Conservation (phyloP, 2,113 vertebrate genomes). For the Microtus pennsylvanicus region DNA sequence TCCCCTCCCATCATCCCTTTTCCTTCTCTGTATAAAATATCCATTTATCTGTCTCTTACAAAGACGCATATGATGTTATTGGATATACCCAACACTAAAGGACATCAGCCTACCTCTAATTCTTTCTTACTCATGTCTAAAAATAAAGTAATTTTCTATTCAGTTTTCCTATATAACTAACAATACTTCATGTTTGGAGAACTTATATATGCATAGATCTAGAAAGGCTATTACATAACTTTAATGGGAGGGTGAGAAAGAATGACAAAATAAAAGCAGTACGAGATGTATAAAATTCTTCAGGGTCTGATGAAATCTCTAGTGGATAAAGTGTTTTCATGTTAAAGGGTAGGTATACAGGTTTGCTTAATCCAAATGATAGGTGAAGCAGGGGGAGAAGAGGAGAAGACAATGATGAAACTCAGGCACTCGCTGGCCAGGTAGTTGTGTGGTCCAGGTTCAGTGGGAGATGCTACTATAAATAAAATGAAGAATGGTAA, state of each 20-base stretch:
- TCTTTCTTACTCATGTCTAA: background rate
- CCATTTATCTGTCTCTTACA: background rate
- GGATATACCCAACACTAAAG: background rate
- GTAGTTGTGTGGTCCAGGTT: too few species aligned
- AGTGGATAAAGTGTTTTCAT: too few species aligned
- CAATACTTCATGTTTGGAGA: background rate
- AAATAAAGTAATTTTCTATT: background rate
- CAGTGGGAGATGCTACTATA: background rate
- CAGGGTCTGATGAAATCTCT: background rate
- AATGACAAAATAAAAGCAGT: background rate
- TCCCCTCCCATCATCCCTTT: background rate
- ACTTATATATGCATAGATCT: background rate
- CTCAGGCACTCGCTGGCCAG: too few species aligned
- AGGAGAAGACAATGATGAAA: background rate
- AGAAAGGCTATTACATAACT: background rate
- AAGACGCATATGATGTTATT: background rate
- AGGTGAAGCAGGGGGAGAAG: rapidly evolving
- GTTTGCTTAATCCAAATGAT: background rate
- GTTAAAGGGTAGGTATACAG: too few species aligned
- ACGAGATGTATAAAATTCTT: background rate
- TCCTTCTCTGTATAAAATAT: background rate
- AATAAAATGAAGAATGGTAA: too few species aligned
- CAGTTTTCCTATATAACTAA: background rate
- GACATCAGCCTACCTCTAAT: background rate
- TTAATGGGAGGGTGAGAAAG: background rate